These are phyloP conservation scores for Sylvicapra grimmia DNA, from an alignment of 2,113 vertebrate species.

Conservation along the genomic window DNA sequence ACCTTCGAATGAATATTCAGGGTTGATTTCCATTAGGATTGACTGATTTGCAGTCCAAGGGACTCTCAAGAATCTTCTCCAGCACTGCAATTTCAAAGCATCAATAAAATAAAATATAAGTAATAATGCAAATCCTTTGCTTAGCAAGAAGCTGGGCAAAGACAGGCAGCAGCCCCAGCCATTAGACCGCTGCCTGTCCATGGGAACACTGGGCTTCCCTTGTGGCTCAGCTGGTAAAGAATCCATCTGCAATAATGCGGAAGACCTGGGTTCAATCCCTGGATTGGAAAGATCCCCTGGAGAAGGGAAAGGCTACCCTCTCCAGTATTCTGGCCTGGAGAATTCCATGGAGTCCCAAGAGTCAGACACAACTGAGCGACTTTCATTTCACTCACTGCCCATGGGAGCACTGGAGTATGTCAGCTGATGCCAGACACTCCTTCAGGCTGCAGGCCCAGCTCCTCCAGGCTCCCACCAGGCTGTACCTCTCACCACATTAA, in stretches of 20 bases:
- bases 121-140: background rate
- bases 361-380: background rate
- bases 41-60: background rate
- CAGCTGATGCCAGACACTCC: background rate
- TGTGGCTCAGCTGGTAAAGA: background rate
- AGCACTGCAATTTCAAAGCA: background rate
- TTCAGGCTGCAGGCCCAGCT: background rate
- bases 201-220: background rate
- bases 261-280: background rate
- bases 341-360: background rate
- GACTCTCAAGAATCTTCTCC: background rate
- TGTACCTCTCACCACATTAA: background rate
- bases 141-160: background rate
- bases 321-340: background rate
- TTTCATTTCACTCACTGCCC: background rate
- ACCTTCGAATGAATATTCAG: background rate
- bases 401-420: background rate
- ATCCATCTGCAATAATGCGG: background rate
- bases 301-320: background rate
- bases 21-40: background rate
- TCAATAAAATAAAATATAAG: background rate
- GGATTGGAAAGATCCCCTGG: background rate
- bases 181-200: background rate
- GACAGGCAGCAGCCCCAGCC: background rate
- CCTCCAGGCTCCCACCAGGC: background rate